A percentile compares a stretch with the other conserved stretches of the same genome.
These are phyloP conservation scores for Andrena hattorfiana DNA, from an alignment of 2,888 invertebrate species.

Conservation along the genomic window DNA sequence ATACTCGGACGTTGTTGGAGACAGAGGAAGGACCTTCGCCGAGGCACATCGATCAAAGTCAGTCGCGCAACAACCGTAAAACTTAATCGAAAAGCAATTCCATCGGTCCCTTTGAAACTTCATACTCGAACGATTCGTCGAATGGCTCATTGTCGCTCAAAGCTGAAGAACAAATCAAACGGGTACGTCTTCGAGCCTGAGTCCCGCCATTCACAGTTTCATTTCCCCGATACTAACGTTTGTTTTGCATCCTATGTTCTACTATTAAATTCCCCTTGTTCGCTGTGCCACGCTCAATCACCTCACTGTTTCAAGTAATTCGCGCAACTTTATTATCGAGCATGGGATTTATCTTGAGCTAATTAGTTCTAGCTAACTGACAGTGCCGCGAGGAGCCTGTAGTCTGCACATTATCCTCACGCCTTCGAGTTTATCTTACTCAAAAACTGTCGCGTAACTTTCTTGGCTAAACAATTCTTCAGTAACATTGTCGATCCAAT, in stretches of 20 bases:
- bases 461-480: background rate
- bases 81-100: slow-evolving; percentile 40
- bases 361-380: slow-evolving; percentile 15
- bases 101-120: slow-evolving; percentile 30
- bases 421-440: background rate
- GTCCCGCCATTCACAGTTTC: background rate
- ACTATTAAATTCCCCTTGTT: background rate
- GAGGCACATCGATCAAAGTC: slow-evolving; percentile 52
- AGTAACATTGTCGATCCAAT: slow-evolving; percentile 4
- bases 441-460: background rate
- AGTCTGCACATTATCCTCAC: background rate
- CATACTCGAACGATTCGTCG: background rate
- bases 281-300: background rate
- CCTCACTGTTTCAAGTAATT: background rate
- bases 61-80: slow-evolving; percentile 29
- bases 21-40: background rate
- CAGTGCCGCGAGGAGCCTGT: background rate
- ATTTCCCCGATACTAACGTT: background rate
- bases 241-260: background rate
- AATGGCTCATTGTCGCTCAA: background rate
- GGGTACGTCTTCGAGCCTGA: background rate
- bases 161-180: background rate
- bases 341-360: background rate
- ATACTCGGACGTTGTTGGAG: slow-evolving; percentile 3
- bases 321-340: background rate